Base-by-base conservation (phyloP, 1,140 invertebrate species). In the Procambarus clarkii region DNA sequence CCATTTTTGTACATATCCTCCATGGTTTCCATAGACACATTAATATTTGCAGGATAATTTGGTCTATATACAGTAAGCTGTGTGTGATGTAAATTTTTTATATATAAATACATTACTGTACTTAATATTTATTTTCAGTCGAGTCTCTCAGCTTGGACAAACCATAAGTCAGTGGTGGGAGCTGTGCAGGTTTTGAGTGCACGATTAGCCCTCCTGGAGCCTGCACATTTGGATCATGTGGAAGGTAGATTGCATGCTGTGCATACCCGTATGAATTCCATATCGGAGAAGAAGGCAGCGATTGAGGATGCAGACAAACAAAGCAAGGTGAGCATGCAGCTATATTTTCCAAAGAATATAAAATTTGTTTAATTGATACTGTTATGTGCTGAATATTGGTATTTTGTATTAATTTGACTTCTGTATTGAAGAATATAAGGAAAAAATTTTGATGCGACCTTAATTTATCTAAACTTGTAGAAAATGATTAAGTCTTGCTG, bases 201-300 rank as follows among this genome's bases (percentile, higher is more conserved):
- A 4, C 97, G 97, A 94, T 95, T 97, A 44, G 96, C 96, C 21
- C 94, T 98, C n/a, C 94, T 99, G 82, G 97, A 98, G 93, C 96
- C 97, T 0, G 95, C 95, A 48, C 97, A 98, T 94, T 94, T 98
- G 80, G 97, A 98, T 93, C 96, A 96, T 24, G 96, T 98, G 46
- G 98, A 98, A 94, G 96, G 96, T 3, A 95, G 97, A 85, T 94
- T 98, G 60, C 96, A 96, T 2, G 95, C 96, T 44, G 95, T 98
- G 58, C 94, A 96, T 44, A 96, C 97, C 45, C 97, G 97, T 94
- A 96, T 98, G 94, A 97, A 97, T 88, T 96, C 96, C 45, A 95
- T 98, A 76, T 95, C 95, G 0, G 97, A 97, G 88, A 97, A 95
- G 93, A 93, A 94, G 96, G 92, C 96, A 44, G 95, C 96, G 21